A percentile compares a stretch with the other conserved stretches of the same genome.
Conservation (phyloP, 1,140 invertebrate species). For the Bombus fervidus region DNA sequence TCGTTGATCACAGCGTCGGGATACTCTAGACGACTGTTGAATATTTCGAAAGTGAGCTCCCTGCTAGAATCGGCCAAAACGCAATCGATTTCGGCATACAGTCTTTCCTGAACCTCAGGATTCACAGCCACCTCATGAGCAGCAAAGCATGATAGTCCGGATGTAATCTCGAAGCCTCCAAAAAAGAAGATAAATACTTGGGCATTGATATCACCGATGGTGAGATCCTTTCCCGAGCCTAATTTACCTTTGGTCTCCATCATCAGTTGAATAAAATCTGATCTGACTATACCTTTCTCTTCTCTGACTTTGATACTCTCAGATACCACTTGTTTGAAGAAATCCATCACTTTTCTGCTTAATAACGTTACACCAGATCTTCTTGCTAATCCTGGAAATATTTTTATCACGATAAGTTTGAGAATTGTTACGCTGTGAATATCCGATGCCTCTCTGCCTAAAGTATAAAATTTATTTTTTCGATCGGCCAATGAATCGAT, state of each 20-base stretch:
- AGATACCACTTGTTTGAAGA: slow-evolving; percentile 44
- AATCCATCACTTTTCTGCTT: not conserved
- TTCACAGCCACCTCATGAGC: slow-evolving; percentile 83
- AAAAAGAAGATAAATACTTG: slow-evolving; percentile 83
- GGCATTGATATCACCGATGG: slow-evolving; percentile 82
- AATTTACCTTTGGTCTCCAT: slow-evolving; percentile 73
- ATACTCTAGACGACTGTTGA: slow-evolving; percentile 77
- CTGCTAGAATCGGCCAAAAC: slow-evolving; percentile 73
- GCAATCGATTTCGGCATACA: slow-evolving; percentile 84
- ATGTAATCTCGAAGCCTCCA: slow-evolving; percentile 84
- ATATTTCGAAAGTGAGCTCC: slow-evolving; percentile 76
- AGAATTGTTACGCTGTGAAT: not conserved
- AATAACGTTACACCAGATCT: slow-evolving; percentile 15
- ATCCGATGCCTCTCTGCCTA: slow-evolving; percentile 3
- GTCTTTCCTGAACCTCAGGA: slow-evolving; percentile 82
- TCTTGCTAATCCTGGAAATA: slow-evolving; percentile 6
- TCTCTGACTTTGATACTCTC: slow-evolving; percentile 44
- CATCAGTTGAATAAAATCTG: slow-evolving; percentile 74
- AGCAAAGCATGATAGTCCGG: slow-evolving; percentile 80
- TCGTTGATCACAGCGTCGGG: slow-evolving; percentile 83
- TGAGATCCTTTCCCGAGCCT: slow-evolving; percentile 46
- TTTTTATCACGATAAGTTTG: slow-evolving; percentile 31
- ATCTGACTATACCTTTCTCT: slow-evolving; percentile 51
- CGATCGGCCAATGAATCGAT: slow-evolving; percentile 67
- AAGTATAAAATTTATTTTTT: slow-evolving; percentile 69